A percentile compares a stretch with the other conserved stretches of the same genome.
Evolutionary conservation across 53 echinoderm and acorn worm genomes (phyloP).

Genomic region (Antedon mediterranea): DNA sequence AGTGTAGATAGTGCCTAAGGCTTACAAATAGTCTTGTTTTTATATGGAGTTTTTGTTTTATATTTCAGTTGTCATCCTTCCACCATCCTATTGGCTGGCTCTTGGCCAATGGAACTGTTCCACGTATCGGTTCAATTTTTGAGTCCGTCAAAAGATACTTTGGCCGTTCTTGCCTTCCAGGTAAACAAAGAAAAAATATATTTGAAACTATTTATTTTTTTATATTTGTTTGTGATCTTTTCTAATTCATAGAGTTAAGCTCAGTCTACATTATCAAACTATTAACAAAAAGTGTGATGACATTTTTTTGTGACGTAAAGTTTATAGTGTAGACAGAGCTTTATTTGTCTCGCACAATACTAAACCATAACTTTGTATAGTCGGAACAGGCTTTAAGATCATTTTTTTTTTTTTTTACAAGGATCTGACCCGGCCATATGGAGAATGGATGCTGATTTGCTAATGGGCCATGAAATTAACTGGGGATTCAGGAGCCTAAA

Average conservation of each 20-base stretch:
- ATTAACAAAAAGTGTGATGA: too few species aligned
- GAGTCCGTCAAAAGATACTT: conserved; percentile 86
- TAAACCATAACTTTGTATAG: neutral
- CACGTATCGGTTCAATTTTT: conserved; percentile 86
- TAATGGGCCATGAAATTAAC: conserved; percentile 83
- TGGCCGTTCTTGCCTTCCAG: conserved; percentile 56
- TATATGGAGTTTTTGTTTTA: too few species aligned
- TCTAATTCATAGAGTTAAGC: too few species aligned
- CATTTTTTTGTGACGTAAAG: neutral
- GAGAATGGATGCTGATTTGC: conserved; percentile 40
- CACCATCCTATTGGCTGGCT: conserved; percentile 78
- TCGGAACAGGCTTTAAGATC: neutral
- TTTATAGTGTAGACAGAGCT: too few species aligned
- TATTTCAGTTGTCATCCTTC: conserved; percentile 53
- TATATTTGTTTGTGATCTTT: too few species aligned
- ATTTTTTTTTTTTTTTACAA: neutral
- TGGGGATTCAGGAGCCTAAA: conserved; percentile 61
- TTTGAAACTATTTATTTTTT: too few species aligned
- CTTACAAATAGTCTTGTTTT: neutral
- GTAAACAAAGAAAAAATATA: too few species aligned
- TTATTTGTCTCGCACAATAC: neutral
- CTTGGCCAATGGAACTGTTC: conserved; percentile 76
- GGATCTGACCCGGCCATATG: conserved; percentile 31
- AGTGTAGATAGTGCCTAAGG: too few species aligned
- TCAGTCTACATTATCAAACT: too few species aligned